phyloP scores from a whole-genome alignment of 2,888 invertebrate species.

The Epiperipatus broadwayi region DNA sequence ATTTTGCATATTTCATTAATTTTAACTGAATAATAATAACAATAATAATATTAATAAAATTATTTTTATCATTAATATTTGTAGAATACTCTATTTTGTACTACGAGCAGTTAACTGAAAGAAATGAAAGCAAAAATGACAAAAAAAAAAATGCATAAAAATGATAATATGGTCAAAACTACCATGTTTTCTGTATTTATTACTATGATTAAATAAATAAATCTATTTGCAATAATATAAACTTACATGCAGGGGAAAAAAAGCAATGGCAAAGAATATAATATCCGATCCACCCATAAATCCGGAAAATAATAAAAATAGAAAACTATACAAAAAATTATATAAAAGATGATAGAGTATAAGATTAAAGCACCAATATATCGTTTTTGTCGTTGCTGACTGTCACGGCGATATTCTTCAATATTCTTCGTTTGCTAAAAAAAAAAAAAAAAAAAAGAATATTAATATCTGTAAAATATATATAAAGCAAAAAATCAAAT shows the following conservation, averaged over 20 bases:
- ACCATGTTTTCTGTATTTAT: no score
- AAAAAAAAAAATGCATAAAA: background rate
- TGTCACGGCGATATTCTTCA: conserved; percentile 55
- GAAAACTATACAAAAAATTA: conserved; percentile 49
- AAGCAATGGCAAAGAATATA: conserved; percentile 56
- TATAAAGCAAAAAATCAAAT: no score
- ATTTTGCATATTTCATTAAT: no score
- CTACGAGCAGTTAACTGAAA: no score
- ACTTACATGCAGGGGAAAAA: conserved; percentile 66
- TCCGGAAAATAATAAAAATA: conserved; percentile 62
- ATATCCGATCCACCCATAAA: conserved; percentile 47
- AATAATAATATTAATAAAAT: no score
- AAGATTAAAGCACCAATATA: conserved; percentile 57
- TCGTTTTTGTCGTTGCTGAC: conserved; percentile 57
- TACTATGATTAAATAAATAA: no score
- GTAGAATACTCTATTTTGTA: no score
- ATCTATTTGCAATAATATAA: conserved; percentile 18
- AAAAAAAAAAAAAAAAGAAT: conserved; percentile 16
- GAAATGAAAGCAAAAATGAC: no score
- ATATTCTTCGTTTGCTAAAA: conserved; percentile 51
- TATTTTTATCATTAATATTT: no score
- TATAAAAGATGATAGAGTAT: conserved; percentile 34
- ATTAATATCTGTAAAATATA: no score
- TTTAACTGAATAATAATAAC: no score
- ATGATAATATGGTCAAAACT: background rate